These are phyloP conservation scores for Telmatochromis sp. DNA, from an alignment of 2,113 vertebrate genomes.

Conservation along the genomic window DNA sequence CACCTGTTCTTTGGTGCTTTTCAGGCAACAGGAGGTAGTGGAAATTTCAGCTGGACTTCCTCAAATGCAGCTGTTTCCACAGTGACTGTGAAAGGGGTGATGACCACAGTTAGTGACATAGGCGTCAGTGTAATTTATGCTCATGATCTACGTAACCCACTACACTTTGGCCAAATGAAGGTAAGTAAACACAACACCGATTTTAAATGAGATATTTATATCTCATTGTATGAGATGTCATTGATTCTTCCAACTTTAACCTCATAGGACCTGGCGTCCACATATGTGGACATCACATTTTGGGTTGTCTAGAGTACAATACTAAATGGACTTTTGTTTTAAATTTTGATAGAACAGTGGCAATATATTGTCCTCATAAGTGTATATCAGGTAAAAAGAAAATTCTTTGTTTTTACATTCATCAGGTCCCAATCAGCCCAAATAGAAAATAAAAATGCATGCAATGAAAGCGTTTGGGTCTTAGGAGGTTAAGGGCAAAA, in stretches of 20 bases:
- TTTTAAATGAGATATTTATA: neutral
- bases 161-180: conserved; percentile 91
- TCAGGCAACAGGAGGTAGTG: conserved; percentile 87
- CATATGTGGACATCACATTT: neutral
- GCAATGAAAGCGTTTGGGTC: neutral
- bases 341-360: neutral
- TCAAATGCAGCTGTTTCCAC: conserved; percentile 82
- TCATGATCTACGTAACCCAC: conserved; percentile 79
- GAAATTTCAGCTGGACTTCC: conserved; percentile 93
- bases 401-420: neutral
- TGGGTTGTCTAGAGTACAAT: neutral
- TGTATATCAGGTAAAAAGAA: neutral
- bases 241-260: neutral
- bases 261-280: neutral
- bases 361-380: neutral
- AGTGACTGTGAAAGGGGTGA: conserved; percentile 86
- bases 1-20: neutral
- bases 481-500: neutral
- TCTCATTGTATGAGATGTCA: neutral
- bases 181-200: conserved; percentile 46
- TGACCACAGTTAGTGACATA: conserved; percentile 83
- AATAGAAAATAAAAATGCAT: neutral
- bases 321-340: neutral
- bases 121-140: conserved; percentile 84
- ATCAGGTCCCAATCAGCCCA: neutral